Evolutionary conservation across 2,888 invertebrate species (phyloP).

Genomic region (Cheilosia scutellata): DNA sequence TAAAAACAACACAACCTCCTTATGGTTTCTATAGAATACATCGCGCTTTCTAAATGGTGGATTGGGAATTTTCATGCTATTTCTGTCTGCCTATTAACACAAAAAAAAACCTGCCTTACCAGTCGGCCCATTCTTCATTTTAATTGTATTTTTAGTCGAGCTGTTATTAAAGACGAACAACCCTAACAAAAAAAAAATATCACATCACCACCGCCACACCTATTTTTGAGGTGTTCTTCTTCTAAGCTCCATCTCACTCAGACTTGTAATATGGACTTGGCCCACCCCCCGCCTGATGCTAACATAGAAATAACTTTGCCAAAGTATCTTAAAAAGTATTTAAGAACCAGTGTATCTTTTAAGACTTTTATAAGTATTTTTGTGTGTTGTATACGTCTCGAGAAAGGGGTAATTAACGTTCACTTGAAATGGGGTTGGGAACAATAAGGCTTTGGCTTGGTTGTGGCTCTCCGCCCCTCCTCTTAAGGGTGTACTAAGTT

Average conservation of each 20-base stretch:
- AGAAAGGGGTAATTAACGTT: constrained; percentile 75
- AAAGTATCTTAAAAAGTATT: constrained; percentile 75
- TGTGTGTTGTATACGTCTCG: constrained; percentile 53
- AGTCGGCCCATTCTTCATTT: constrained; percentile 64
- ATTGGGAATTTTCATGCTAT: constrained; percentile 41
- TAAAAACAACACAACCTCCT: constrained; percentile 29
- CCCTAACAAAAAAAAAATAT: constrained; percentile 45
- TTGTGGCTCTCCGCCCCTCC: neutral
- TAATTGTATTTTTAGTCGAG: constrained; percentile 71
- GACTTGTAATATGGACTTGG: constrained; percentile 4
- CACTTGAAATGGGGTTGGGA: constrained; percentile 68
- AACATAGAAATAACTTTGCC: constrained; percentile 43
- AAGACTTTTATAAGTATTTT: constrained; percentile 68
- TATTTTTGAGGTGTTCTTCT: constrained; percentile 46
- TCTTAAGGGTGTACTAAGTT: neutral
- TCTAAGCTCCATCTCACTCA: constrained; percentile 59
- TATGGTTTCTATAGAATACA: constrained; percentile 11
- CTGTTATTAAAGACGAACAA: constrained; percentile 69
- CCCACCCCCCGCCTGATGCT: constrained; percentile 7
- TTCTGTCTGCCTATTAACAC: constrained; percentile 27
- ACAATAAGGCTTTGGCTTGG: constrained; percentile 6
- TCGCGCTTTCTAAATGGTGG: constrained; percentile 7
- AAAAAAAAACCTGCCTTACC: constrained; percentile 22
- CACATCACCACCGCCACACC: constrained; percentile 38
- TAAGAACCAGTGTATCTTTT: constrained; percentile 66